Conservation (phyloP, 2,113 vertebrate genomes). For the Cebus imitator region DNA sequence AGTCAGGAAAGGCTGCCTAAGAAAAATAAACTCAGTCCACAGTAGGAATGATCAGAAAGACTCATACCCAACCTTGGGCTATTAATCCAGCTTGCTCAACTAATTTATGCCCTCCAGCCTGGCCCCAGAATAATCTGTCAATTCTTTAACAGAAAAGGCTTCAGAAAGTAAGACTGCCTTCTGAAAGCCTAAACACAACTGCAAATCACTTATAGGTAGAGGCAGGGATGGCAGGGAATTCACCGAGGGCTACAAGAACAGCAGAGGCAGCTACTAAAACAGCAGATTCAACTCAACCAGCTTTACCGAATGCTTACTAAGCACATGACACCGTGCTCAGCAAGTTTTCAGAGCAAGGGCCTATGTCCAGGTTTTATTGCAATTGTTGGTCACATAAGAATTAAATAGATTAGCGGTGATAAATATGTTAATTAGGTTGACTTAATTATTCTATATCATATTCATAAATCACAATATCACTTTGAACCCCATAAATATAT, state of each 20-base stretch:
- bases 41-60: not conserved
- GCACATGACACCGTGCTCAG: fast-evolving
- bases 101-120: not conserved
- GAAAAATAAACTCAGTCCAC: not conserved
- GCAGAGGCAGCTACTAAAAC: not conserved
- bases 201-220: not conserved
- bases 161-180: not conserved
- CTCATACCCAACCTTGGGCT: not conserved
- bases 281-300: not conserved
- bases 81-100: not conserved
- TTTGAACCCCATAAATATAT: not conserved
- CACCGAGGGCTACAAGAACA: not conserved
- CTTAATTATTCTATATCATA: not conserved
- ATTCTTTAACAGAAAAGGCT: not conserved
- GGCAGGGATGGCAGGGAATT: not conserved
- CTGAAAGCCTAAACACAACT: not conserved
- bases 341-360: not conserved
- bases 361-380: not conserved
- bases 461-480: not conserved
- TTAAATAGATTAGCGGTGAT: not conserved
- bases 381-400: not conserved
- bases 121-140: not conserved
- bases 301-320: not conserved
- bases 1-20: not conserved
- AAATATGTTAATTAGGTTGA: not conserved